A percentile compares a stretch with the other conserved stretches of the same genome.
phyloP scores from a whole-genome alignment of 2,888 invertebrate species.

The Cerastis rubricosa region DNA sequence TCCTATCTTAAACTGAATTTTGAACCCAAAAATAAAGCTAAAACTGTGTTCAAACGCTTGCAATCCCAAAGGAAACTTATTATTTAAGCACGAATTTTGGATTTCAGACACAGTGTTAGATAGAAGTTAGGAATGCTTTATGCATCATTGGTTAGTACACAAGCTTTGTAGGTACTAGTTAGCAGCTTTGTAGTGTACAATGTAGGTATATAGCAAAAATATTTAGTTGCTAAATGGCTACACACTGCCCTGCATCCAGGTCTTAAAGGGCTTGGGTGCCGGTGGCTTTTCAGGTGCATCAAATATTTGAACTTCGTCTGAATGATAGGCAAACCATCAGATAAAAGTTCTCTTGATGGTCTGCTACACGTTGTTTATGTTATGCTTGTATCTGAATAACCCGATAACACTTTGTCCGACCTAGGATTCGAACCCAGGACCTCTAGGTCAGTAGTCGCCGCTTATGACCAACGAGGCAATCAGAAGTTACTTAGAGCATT shows the following conservation, averaged over 20 bases:
- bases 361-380: background rate
- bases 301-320: background rate
- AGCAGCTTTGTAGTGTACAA: background rate
- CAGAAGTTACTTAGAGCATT: too few species aligned
- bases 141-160: background rate
- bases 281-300: background rate
- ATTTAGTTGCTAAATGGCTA: background rate
- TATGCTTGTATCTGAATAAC: too few species aligned
- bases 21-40: background rate
- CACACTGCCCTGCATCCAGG: background rate
- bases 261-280: background rate
- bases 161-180: background rate
- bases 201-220: background rate
- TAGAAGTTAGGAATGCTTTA: background rate
- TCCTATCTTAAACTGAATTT: background rate
- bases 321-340: background rate
- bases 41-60: background rate
- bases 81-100: background rate
- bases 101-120: background rate
- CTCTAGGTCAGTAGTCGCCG: too few species aligned
- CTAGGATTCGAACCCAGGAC: background rate
- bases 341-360: background rate
- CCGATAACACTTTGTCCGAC: background rate
- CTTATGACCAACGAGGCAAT: background rate
- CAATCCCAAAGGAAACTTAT: background rate